Evolutionary conservation across 2,113 vertebrate species (phyloP), one percentile per base, ranked within the genome.

Genomic region (Lota lota): DNA sequence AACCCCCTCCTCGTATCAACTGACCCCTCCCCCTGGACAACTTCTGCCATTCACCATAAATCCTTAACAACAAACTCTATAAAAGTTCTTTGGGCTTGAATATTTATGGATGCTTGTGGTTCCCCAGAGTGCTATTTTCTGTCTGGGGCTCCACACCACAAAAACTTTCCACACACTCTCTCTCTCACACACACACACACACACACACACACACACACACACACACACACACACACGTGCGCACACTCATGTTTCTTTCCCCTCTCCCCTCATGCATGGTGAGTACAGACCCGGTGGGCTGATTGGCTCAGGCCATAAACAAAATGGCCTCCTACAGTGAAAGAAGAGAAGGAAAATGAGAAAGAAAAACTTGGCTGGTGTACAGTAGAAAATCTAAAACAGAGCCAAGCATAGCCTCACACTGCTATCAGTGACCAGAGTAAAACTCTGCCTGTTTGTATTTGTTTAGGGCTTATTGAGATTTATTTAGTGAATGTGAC

Each of bases 71-170:
- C 86, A 90, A 88, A 89, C 85, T 89, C 84, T 73, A 91, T 85
- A 90, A 91, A 47, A 91, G 83, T 84, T 88, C 86, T 86, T 82
- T 73, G 79, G 85, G 73, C 73, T 76, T 83, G 85, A 88, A 90
- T 88, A 91, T 92, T 92, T 93, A 90, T 90, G 79, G 84, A 85
- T 82, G 80, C 80, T 84, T 89, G 89, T 68, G 80, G 86, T 82
- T 87, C 89, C 84, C 89, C 64, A 69, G 88, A 86, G 92, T 80
- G 86, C 75, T 64, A 61, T 88, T 92, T 82, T 83, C 82, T 85
- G 84, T 89, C 85, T 87, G 83, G 76, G 60, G 78, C 79, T 68
- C 68, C 83, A 74, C 80, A 81, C 77, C 80, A 82, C 83, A 85
- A 80, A 82, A 81, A 80, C 74, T 81, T 70, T 80, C 76, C 40